A percentile compares a stretch with the other conserved stretches of the same genome.
Conservation (phyloP, 2,797 vertebrate genomes). For the Coccyzus lansbergi region DNA sequence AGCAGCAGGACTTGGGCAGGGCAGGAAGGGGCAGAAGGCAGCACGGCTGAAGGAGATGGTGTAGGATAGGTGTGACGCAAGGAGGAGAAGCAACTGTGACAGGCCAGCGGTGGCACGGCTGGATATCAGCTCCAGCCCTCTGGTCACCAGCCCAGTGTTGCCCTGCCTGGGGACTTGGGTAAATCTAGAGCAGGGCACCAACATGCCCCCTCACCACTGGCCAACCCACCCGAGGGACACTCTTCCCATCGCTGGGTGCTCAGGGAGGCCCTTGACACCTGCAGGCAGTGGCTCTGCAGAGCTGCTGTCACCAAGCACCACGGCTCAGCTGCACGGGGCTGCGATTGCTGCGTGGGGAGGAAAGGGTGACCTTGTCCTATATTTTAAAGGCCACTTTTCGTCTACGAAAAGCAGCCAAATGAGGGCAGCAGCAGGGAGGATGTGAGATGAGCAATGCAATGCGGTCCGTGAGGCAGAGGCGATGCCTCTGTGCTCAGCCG, state of each 20-base stretch:
- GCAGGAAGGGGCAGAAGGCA: neutral
- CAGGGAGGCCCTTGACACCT: neutral
- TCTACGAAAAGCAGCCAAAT: slow-evolving; percentile 37
- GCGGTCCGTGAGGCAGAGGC: rapidly evolving
- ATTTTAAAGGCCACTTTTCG: slow-evolving; percentile 56
- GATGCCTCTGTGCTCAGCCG: neutral
- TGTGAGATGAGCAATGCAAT: neutral
- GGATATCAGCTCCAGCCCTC: neutral
- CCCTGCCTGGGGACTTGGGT: neutral
- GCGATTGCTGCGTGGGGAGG: neutral
- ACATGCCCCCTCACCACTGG: neutral
- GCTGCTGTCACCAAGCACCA: neutral
- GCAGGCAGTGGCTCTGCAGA: neutral
- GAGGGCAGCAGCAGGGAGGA: slow-evolving; percentile 54
- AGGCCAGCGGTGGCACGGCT: neutral
- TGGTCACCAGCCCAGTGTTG: rapidly evolving
- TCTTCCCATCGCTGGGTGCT: no score
- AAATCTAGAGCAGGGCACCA: neutral
- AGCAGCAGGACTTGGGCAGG: neutral
- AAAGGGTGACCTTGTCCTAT: slow-evolving; percentile 58
- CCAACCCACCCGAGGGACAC: neutral
- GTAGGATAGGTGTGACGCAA: rapidly evolving
- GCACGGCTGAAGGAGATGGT: rapidly evolving
- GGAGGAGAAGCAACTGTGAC: neutral
- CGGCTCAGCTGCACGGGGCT: neutral